Conservation (phyloP, 2,113 vertebrate genomes). For the Nyctereutes procyonoides region DNA sequence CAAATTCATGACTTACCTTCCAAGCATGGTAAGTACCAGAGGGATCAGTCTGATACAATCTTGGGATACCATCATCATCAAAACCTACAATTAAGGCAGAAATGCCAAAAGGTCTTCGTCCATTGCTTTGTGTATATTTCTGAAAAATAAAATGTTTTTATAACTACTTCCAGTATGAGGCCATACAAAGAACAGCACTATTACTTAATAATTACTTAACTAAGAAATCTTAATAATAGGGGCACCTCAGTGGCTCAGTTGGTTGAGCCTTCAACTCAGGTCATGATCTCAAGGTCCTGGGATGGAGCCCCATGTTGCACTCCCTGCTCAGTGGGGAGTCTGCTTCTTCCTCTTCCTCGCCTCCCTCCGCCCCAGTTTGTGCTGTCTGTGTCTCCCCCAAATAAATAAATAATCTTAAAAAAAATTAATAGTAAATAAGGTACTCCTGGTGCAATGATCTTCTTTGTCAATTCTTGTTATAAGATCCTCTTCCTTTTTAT, state of each 20-base stretch:
- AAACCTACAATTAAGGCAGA: slow-evolving; percentile 92
- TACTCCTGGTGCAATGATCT: not conserved
- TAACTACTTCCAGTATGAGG: not conserved
- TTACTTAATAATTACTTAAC: not conserved
- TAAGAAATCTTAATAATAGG: slow-evolving; percentile 4
- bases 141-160: slow-evolving; percentile 60
- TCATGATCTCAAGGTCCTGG: not conserved
- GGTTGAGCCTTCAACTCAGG: not conserved
- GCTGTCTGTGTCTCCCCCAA: not conserved
- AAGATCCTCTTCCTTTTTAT: slow-evolving; percentile 19
- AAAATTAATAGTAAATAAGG: slow-evolving; percentile 5
- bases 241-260: not conserved
- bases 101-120: slow-evolving; percentile 91
- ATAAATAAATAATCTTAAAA: not conserved
- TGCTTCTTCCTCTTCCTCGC: not conserved
- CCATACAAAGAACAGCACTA: not conserved
- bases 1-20: slow-evolving; percentile 86
- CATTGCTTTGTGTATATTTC: slow-evolving; percentile 88
- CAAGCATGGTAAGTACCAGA: slow-evolving; percentile 92
- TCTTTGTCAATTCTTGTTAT: slow-evolving; percentile 8
- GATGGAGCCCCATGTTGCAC: not conserved
- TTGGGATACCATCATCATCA: slow-evolving; percentile 89
- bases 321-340: not conserved
- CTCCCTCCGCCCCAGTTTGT: too few relatives aligned
- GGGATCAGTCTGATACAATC: slow-evolving; percentile 91